Evolutionary conservation across 2,888 invertebrate genomes (phyloP), one percentile per base, ranked within the genome.

Genomic region (Mesorhabditis spiculigera): DNA sequence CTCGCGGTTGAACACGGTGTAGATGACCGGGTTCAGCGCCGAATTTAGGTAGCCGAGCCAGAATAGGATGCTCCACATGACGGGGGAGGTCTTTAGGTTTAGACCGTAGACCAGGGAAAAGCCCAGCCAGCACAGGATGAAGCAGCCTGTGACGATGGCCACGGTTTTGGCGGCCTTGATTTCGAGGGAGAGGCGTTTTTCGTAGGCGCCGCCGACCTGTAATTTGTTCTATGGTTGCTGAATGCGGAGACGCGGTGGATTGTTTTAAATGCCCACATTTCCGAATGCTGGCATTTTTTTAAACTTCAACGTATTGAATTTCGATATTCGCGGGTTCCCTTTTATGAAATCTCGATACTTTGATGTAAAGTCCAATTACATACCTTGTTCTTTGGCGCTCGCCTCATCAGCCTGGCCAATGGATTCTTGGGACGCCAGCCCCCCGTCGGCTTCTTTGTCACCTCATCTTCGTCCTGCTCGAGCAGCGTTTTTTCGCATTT

Each of bases 11-110:
- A 85, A 85, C 63, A 80, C 79, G 13, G 82, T 83, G 73, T 85
- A 84, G 69, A 93, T 71, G 63, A 85, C 85, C 0, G 95, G 95
- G 87, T 95, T 96, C 79, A 95, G 92, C 4, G 95, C 95, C 1
- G 94, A 94, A 87, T 96, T 96, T 88, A 94, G 94, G 88, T 96
- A 96, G 3, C 96, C 97, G 75, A 97, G 89, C 95, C 96, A 97
- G 88, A 96, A 95, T 41, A 95, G 90, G 44, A 95, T 90, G 10
- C 93, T 88, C 8, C 96, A 80, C 45, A 75, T 75, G 6, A 78
- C 78, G 63, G 81, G 80, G 69, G 81, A 80, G 4, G 79, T 77
- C 50, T 85, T 71, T 68, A 83, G 76, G 63, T 78, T 75, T 66
- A 81, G 70, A 4, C 83, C 83, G 73, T 85, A 85, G 66, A 82